Conservation (phyloP, 2,888 invertebrate genomes). For the Subacronicta megacephala region DNA sequence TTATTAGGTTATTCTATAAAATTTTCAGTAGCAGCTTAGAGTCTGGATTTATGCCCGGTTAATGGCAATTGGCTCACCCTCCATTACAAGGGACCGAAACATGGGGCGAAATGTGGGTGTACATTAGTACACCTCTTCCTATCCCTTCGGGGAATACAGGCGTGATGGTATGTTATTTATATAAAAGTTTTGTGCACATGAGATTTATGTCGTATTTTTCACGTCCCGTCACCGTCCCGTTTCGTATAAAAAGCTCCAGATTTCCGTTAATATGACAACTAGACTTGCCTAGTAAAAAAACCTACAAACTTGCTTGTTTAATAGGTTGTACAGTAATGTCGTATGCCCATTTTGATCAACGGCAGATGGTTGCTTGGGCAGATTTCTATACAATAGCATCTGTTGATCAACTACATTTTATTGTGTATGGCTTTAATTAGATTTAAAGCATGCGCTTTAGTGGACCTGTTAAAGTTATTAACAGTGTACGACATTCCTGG, state of each 20-base stretch:
- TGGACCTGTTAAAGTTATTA: conserved; percentile 22
- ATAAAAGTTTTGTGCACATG: too few relatives aligned
- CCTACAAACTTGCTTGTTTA: conserved; percentile 56
- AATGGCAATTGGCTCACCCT: too few relatives aligned
- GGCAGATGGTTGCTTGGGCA: conserved; percentile 64
- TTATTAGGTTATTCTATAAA: too few relatives aligned
- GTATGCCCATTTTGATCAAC: conserved; percentile 60
- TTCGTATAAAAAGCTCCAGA: conserved; percentile 18
- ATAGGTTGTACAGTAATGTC: conserved; percentile 62
- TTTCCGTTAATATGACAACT: conserved; percentile 21
- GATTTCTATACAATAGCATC: conserved; percentile 64
- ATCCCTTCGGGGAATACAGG: too few relatives aligned
- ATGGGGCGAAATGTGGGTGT: too few relatives aligned
- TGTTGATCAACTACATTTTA: conserved; percentile 35
- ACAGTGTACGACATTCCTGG: conserved; percentile 33
- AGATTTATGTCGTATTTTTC: conserved; percentile 17
- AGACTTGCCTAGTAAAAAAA: conserved; percentile 45
- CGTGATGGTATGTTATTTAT: too few relatives aligned
- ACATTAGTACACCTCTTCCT: too few relatives aligned
- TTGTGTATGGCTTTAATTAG: conserved; percentile 22
- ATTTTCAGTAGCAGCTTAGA: too few relatives aligned
- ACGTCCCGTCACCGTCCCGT: conserved; percentile 18
- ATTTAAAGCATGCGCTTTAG: conserved; percentile 38
- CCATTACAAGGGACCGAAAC: too few relatives aligned
- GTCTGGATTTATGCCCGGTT: too few relatives aligned